Conservation (phyloP, 2,888 invertebrate genomes). For the Ditula angustiorana region DNA sequence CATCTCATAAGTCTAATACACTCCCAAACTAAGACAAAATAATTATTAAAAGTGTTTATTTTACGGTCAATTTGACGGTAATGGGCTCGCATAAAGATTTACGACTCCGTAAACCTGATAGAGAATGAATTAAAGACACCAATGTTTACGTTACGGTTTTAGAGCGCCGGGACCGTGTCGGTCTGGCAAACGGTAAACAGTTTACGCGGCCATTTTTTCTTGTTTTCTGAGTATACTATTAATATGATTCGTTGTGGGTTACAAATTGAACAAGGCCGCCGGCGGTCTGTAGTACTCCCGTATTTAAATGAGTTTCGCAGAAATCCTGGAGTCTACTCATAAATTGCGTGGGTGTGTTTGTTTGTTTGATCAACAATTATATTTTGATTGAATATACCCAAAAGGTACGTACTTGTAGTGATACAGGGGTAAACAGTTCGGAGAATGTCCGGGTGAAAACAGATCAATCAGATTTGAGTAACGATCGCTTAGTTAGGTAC, state of each 20-base stretch:
- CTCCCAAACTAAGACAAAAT: conserved; percentile 4
- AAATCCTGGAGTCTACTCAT: too few species aligned
- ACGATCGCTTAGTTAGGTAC: too few species aligned
- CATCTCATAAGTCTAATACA: conserved; percentile 12
- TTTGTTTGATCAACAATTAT: too few species aligned
- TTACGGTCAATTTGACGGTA: conserved; percentile 3
- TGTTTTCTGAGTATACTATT: background rate
- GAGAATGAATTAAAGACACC: conserved; percentile 1
- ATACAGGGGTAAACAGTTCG: too few species aligned
- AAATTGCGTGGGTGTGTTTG: too few species aligned
- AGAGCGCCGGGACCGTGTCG: background rate
- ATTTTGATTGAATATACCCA: too few species aligned
- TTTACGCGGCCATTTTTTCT: background rate
- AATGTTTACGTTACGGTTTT: background rate
- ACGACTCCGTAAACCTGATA: conserved; percentile 12
- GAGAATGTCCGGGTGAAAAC: too few species aligned
- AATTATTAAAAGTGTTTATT: conserved; percentile 26
- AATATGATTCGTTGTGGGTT: background rate
- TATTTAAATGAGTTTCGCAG: background rate
- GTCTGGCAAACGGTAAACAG: background rate
- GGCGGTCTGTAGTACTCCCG: background rate
- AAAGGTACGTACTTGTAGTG: too few species aligned
- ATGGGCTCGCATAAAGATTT: conserved; percentile 9
- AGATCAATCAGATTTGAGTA: too few species aligned
- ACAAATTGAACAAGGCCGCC: background rate